Base-by-base conservation (phyloP, 2,797 vertebrate species). In the Enteromius unitaeniatus region DNA sequence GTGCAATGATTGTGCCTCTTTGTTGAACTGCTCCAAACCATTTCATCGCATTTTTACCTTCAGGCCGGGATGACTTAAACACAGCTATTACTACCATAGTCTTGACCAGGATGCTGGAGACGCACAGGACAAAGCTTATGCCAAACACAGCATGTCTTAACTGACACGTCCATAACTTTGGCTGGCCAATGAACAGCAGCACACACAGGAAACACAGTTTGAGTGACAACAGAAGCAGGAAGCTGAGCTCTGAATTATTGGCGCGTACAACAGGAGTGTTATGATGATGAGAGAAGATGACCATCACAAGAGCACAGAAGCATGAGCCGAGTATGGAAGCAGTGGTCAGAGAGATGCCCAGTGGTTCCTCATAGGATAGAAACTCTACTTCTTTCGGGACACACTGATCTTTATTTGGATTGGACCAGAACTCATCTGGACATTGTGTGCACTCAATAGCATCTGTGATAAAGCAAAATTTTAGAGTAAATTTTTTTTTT, bases 31-130 rank as follows among this genome's bases (percentile, higher is more conserved):
- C 49, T 28, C 92, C 91, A 90, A 93, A 93, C 91, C 91, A 91
- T 79, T 91, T 93, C 11, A 93, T 86, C 73, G 7, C 76, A 49
- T 6, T n/a, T 68, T 85, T 89, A 47, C 88, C 89, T 31, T 91
- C 87, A 80, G 91, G 74, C 37, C 74, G 21, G 85, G 92, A 87
- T 69, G 91, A 86, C 26, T 87, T 89, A 26, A 93, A 93, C 28
- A 91, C 90, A 11, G 91, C 91, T 51, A 93, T 86, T 81, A 90
- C 94, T 11, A 94, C 94, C 1, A 95, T 89, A n/a, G 94, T 95
- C 79, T 90, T 90, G 23, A 90, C 89, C 77, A 89, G 86, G 75
- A 89, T 89, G 26, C 88, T 88, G 13, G 87, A 89, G 73, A 88
- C 77, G 9, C 87, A 83, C 13, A 89, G 68, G 1, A 86, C 87